Conservation (phyloP, 2,797 vertebrate genomes). For the Dendrocincla tyrannina region DNA sequence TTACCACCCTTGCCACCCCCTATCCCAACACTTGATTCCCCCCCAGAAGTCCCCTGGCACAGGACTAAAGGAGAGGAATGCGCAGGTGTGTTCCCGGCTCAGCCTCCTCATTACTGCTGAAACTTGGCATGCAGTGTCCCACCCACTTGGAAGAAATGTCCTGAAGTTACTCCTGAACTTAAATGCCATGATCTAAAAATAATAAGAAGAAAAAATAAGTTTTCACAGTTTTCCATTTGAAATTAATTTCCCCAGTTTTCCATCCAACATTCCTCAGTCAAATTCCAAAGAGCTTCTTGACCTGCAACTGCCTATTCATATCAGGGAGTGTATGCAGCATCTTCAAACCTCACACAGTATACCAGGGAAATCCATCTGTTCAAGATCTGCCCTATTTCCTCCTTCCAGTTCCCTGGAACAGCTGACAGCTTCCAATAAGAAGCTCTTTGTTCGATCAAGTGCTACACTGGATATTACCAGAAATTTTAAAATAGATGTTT, state of each 20-base stretch:
- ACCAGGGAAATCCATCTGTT: neutral
- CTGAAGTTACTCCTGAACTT: conserved; percentile 11
- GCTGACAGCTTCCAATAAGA: neutral
- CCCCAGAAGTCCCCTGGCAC: neutral
- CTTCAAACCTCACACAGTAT: neutral
- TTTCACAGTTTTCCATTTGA: neutral
- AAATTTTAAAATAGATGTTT: neutral
- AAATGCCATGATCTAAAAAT: neutral
- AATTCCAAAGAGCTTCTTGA: neutral
- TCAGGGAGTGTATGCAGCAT: neutral
- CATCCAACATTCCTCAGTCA: neutral
- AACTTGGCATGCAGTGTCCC: neutral
- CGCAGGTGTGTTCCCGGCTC: neutral
- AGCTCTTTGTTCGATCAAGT: neutral
- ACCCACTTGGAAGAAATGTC: conserved; percentile 20
- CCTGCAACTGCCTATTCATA: neutral
- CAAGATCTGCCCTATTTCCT: neutral
- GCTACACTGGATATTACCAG: neutral
- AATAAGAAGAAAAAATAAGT: neutral
- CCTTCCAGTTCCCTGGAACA: neutral
- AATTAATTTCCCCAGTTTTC: neutral
- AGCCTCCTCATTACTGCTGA: neutral
- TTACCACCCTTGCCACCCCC: neutral
- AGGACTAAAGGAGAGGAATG: neutral
- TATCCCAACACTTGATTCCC: neutral